phyloP scores from a whole-genome alignment of 2,113 vertebrate genomes.

The Phocoena phocoena region DNA sequence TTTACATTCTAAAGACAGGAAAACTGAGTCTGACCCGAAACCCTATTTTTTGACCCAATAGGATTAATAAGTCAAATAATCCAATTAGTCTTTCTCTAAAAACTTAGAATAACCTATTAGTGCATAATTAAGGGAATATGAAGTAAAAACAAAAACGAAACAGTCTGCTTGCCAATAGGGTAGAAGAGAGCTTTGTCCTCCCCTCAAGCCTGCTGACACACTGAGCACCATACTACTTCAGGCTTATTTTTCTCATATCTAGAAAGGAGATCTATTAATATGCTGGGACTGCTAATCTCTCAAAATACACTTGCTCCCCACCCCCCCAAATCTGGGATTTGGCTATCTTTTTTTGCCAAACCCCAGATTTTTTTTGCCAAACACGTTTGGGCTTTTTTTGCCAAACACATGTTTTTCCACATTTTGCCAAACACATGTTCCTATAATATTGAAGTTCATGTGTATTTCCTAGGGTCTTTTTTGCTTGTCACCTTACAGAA shows the following conservation, averaged over 20 bases:
- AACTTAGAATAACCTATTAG: not conserved
- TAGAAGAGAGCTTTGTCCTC: not conserved
- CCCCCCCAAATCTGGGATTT: not conserved
- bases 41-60: not conserved
- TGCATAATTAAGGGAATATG: not conserved
- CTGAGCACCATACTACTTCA: not conserved
- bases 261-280: slow-evolving; percentile 23
- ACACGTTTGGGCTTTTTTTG: not conserved
- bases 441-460: slow-evolving; percentile 56
- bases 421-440: slow-evolving; percentile 64
- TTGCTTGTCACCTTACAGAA: not conserved
- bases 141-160: slow-evolving; percentile 14
- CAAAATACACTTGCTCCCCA: not conserved
- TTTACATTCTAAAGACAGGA: not conserved
- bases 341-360: not conserved
- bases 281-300: not conserved
- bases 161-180: not conserved
- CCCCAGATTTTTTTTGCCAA: not conserved
- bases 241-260: not conserved
- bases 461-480: not conserved
- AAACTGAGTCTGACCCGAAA: not conserved
- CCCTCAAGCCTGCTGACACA: not conserved
- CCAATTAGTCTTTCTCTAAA: not conserved
- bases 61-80: slow-evolving; percentile 16
- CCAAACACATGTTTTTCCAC: not conserved